Evolutionary conservation across 2,888 invertebrate species (phyloP).

Genomic region (Pharmacophagus antenor): DNA sequence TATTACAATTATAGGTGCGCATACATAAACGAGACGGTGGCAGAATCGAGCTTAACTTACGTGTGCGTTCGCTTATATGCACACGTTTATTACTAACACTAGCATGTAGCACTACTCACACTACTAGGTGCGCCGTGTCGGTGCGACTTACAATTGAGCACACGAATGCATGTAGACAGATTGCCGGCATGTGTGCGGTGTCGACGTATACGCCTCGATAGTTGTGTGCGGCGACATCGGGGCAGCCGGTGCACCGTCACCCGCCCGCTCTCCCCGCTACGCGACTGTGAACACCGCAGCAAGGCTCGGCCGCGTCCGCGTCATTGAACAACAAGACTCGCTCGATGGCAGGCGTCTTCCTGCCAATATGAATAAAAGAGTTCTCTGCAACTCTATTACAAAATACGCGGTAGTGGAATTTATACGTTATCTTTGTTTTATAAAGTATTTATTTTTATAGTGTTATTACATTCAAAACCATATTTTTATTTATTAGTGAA

Average conservation of each 20-base stretch:
- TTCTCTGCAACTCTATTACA: slow-evolving; percentile 68
- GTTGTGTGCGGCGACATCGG: slow-evolving; percentile 74
- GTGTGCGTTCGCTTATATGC: slow-evolving; percentile 63
- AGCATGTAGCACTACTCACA: slow-evolving; percentile 54
- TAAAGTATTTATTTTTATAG: slow-evolving; percentile 78
- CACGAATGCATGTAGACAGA: slow-evolving; percentile 73
- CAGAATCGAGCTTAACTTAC: slow-evolving; percentile 66
- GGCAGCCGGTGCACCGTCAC: slow-evolving; percentile 76
- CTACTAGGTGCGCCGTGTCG: slow-evolving; percentile 53
- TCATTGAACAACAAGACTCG: slow-evolving; percentile 81
- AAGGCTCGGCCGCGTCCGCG: slow-evolving; percentile 70
- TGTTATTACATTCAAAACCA: slow-evolving; percentile 69
- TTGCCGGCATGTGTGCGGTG: slow-evolving; percentile 56
- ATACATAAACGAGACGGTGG: slow-evolving; percentile 69
- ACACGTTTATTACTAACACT: no score
- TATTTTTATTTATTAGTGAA: slow-evolving; percentile 79
- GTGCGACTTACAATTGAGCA: slow-evolving; percentile 63
- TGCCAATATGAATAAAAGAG: slow-evolving; percentile 79
- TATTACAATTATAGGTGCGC: slow-evolving; percentile 76
- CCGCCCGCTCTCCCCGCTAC: slow-evolving; percentile 73
- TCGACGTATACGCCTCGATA: slow-evolving; percentile 50
- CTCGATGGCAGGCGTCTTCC: slow-evolving; percentile 78
- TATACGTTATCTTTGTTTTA: slow-evolving; percentile 71
- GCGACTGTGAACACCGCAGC: slow-evolving; percentile 75
- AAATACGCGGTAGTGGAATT: slow-evolving; percentile 78